Conservation (phyloP, 2,113 vertebrate species). For the Centropristis striata region DNA sequence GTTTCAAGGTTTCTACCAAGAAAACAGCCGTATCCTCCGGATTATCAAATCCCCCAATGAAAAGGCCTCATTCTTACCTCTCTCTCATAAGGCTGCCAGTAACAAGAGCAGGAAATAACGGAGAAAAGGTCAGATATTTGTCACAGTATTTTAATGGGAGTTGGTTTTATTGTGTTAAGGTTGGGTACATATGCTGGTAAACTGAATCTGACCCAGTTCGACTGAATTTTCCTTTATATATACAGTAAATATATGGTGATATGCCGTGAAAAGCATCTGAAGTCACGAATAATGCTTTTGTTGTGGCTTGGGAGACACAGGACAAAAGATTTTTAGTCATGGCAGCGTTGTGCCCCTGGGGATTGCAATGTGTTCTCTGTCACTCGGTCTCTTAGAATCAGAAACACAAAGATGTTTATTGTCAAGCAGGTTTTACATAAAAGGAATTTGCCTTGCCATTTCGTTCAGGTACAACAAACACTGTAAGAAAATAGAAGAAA, state of each 20-base stretch:
- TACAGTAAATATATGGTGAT: neutral
- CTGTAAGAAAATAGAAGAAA: neutral
- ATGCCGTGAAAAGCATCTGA: neutral
- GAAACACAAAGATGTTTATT: neutral
- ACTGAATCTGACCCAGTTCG: conserved; percentile 9
- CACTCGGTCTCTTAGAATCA: neutral
- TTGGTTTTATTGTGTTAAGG: conserved; percentile 6
- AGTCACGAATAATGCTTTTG: neutral
- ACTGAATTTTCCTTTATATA: neutral
- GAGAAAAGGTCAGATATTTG: conserved; percentile 61
- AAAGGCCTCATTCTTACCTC: conserved; percentile 19
- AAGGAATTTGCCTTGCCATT: neutral
- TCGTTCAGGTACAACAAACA: neutral
- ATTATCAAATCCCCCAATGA: conserved; percentile 7
- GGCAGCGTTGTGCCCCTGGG: neutral
- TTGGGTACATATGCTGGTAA: neutral
- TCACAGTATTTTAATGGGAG: conserved; percentile 38
- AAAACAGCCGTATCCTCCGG: neutral
- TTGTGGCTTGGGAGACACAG: too few relatives aligned
- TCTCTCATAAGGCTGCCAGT: conserved; percentile 23
- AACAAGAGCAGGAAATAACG: conserved; percentile 7
- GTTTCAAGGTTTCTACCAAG: conserved; percentile 12
- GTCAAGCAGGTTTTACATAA: neutral
- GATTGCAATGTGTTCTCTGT: neutral
- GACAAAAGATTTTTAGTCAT: neutral